These are phyloP conservation scores for Apeltes quadracus DNA, from an alignment of 2,113 vertebrate species.

Conservation along the genomic window DNA sequence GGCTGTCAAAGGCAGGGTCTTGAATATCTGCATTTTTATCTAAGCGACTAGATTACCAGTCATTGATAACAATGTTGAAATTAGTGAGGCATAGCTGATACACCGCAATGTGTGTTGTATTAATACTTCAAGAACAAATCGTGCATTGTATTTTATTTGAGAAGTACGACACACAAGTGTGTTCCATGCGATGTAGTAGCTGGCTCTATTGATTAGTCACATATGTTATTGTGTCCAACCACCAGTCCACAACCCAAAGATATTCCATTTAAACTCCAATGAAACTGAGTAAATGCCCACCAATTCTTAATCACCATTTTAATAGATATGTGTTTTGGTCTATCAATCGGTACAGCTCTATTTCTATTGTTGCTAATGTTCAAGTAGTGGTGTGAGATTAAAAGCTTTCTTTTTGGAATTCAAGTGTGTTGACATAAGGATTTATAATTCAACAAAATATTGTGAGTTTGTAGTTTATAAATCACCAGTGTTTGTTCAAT, in stretches of 20 bases:
- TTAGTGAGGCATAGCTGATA: background rate
- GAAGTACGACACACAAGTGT: background rate
- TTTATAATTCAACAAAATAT: background rate
- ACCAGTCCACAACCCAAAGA: background rate
- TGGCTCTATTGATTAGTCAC: background rate
- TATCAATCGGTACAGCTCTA: conserved; percentile 23
- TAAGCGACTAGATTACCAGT: background rate
- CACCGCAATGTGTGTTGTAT: background rate
- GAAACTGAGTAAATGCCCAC: background rate
- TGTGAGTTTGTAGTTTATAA: conserved; percentile 7
- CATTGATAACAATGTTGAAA: background rate
- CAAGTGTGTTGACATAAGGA: conserved; percentile 16
- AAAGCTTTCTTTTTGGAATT: conserved; percentile 11
- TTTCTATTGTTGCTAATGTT: conserved; percentile 17
- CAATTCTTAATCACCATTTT: background rate
- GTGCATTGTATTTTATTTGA: background rate
- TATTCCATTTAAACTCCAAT: background rate
- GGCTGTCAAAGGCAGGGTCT: background rate
- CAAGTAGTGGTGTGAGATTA: conserved; percentile 19
- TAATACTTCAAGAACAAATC: background rate
- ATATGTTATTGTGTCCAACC: background rate
- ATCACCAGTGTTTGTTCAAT: conserved; percentile 16
- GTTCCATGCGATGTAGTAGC: background rate
- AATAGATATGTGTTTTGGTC: background rate
- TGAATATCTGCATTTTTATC: background rate